phyloP scores from a whole-genome alignment of 2,888 invertebrate genomes.

The Heliconius erato region DNA sequence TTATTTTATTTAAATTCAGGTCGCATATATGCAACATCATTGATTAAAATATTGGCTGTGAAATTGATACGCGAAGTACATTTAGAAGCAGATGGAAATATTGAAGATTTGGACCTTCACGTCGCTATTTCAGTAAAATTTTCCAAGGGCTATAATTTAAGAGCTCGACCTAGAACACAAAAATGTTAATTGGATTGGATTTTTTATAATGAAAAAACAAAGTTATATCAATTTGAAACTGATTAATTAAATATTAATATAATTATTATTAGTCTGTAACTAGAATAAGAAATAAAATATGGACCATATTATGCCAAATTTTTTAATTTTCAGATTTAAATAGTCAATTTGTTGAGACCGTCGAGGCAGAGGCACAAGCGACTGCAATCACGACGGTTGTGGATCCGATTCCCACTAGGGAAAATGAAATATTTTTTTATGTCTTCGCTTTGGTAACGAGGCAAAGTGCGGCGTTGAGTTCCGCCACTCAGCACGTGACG shows the following conservation, averaged over 20 bases:
- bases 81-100: conserved; percentile 61
- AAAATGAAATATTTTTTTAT: too few relatives aligned
- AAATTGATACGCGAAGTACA: conserved; percentile 61
- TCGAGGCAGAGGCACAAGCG: too few relatives aligned
- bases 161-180: conserved; percentile 37
- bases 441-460: too few relatives aligned
- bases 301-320: too few relatives aligned
- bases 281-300: too few relatives aligned
- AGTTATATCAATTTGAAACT: not conserved
- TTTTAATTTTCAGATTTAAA: too few relatives aligned
- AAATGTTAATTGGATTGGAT: not conserved
- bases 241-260: not conserved
- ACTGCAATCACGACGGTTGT: too few relatives aligned
- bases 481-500: too few relatives aligned
- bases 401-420: too few relatives aligned
- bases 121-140: conserved; percentile 73
- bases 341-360: too few relatives aligned
- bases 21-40: conserved; percentile 70
- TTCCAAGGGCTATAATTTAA: conserved; percentile 67
- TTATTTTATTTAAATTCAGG: conserved; percentile 58
- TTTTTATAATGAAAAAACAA: not conserved
- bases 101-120: conserved; percentile 66
- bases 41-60: conserved; percentile 72
- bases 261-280: too few relatives aligned
- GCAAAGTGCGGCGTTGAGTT: too few relatives aligned